Evolutionary conservation across 2,888 invertebrate genomes (phyloP).

Genomic region (Choristoneura rosaceana): DNA sequence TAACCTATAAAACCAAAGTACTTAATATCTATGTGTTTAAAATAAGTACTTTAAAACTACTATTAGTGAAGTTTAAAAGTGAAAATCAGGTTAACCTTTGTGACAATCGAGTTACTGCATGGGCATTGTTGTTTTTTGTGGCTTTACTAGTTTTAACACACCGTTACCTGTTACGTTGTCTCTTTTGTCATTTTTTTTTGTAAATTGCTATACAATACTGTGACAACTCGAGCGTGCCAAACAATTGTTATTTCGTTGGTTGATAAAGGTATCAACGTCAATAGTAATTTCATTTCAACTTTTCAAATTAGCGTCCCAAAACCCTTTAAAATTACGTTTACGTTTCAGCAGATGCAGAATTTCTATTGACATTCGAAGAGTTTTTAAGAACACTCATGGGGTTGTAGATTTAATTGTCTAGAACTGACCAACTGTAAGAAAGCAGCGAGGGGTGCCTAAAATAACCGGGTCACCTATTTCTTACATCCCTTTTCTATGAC

Average conservation of each 20-base stretch:
- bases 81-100: conserved; percentile 28
- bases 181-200: conserved; percentile 24
- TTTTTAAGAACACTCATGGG: conserved; percentile 65
- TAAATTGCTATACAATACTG: conserved; percentile 18
- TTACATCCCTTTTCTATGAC: conserved; percentile 70
- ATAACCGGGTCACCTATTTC: conserved; percentile 79
- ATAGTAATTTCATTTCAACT: not conserved
- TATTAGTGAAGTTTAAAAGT: conserved; percentile 29
- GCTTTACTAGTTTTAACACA: conserved; percentile 10
- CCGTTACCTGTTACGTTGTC: conserved; percentile 20
- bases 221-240: conserved; percentile 5
- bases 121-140: conserved; percentile 22
- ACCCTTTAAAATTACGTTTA: conserved; percentile 46
- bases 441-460: conserved; percentile 71
- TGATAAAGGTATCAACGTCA: conserved; percentile 18
- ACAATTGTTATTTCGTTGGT: conserved; percentile 19
- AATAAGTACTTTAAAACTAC: no score
- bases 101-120: conserved; percentile 16
- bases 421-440: conserved; percentile 80
- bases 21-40: not conserved
- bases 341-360: conserved; percentile 63
- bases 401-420: conserved; percentile 74
- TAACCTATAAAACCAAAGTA: not conserved
- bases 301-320: conserved; percentile 12
- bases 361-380: conserved; percentile 53